Evolutionary conservation across 2,113 vertebrate genomes (phyloP).

Genomic region (Podiceps cristatus): DNA sequence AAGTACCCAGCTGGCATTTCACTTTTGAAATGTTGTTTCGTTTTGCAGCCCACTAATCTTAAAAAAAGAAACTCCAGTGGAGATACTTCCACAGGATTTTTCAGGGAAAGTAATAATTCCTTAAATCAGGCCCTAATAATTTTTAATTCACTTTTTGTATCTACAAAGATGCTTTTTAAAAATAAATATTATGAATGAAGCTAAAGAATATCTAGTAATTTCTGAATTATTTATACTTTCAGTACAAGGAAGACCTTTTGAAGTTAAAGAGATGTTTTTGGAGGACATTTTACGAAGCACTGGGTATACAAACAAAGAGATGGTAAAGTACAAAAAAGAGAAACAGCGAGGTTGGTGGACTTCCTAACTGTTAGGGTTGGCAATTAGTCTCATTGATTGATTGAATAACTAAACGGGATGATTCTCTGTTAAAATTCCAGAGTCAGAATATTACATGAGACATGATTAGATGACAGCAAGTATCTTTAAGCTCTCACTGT

Average conservation of each 20-base stretch:
- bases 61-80: background rate
- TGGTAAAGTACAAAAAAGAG: constrained; percentile 87
- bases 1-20: background rate
- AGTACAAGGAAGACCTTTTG: constrained; percentile 91
- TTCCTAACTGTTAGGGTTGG: background rate
- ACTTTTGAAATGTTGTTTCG: background rate
- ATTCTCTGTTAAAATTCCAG: background rate
- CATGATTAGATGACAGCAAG: background rate
- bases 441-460: background rate
- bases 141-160: background rate
- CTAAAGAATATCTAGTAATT: background rate
- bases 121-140: background rate
- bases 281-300: constrained; percentile 92
- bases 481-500: background rate
- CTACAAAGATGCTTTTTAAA: background rate
- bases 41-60: background rate
- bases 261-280: constrained; percentile 92
- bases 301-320: constrained; percentile 86
- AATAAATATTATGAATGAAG: background rate
- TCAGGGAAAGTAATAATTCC: background rate
- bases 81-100: background rate
- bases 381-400: background rate
- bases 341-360: constrained; percentile 83
- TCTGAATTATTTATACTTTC: constrained; percentile 34
- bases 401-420: background rate